These are phyloP conservation scores for Phragmatobia fuliginosa DNA, from an alignment of 2,888 invertebrate species.

Conservation along the genomic window DNA sequence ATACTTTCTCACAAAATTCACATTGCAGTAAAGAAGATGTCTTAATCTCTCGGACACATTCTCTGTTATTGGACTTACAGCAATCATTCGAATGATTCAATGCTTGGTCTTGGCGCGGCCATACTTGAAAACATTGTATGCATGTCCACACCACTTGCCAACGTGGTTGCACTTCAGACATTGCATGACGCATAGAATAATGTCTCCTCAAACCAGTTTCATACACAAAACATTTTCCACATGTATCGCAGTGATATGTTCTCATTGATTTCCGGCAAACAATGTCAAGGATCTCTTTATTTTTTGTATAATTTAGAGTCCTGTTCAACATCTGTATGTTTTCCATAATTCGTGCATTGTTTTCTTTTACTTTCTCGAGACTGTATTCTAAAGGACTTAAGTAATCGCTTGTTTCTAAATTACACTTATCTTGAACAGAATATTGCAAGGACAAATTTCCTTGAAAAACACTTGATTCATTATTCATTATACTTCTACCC, in stretches of 20 bases:
- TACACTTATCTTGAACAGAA: conserved; percentile 33
- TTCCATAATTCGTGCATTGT: conserved; percentile 82
- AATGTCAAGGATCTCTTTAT: conserved; percentile 75
- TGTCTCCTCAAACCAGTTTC: conserved; percentile 80
- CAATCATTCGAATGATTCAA: conserved; percentile 72
- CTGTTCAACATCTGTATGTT: conserved; percentile 81
- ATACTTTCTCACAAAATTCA: conserved; percentile 83
- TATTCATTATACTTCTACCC: conserved; percentile 17
- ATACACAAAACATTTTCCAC: conserved; percentile 81
- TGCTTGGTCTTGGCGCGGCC: conserved; percentile 77
- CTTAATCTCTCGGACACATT: conserved; percentile 76
- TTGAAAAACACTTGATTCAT: conserved; percentile 29
- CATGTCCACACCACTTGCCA: conserved; percentile 85
- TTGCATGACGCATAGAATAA: conserved; percentile 71
- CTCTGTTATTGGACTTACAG: conserved; percentile 64
- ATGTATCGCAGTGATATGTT: conserved; percentile 75
- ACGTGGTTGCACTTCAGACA: conserved; percentile 67
- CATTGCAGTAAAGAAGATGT: conserved; percentile 79
- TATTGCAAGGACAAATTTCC: conserved; percentile 28
- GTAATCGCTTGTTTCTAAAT: conserved; percentile 33
- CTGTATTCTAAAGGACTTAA: conserved; percentile 76
- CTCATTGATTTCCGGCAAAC: conserved; percentile 69
- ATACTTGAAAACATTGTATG: conserved; percentile 81
- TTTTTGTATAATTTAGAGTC: conserved; percentile 79
- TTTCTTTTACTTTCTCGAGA: conserved; percentile 80